Percentiles rank a stretch among this genome's conserved stretches.
Evolutionary conservation across 1,140 invertebrate species (phyloP).

Genomic region (Yoshiicerus persimilis): DNA sequence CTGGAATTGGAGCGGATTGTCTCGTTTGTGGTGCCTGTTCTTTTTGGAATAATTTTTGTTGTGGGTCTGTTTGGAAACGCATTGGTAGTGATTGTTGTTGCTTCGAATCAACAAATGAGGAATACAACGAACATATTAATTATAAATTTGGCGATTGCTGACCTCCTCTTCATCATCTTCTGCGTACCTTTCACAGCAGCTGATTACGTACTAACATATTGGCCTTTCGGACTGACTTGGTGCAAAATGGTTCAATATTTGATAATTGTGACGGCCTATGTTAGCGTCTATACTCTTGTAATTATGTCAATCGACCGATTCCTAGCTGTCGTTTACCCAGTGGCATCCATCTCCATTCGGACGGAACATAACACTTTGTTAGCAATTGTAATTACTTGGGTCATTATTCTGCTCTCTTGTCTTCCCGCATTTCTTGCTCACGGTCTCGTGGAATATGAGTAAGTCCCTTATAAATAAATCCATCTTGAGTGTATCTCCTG

Average conservation of each 20-base stretch:
- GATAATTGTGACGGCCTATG: slow-evolving; percentile 87
- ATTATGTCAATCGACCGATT: slow-evolving; percentile 94
- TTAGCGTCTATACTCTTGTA: slow-evolving; percentile 90
- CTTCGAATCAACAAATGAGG: slow-evolving; percentile 84
- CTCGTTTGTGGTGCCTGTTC: slow-evolving; percentile 74
- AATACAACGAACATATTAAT: slow-evolving; percentile 92
- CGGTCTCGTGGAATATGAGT: slow-evolving; percentile 69
- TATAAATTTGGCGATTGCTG: slow-evolving; percentile 83
- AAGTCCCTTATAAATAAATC: slow-evolving; percentile 53
- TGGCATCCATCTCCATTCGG: slow-evolving; percentile 82
- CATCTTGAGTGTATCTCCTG: too few species aligned
- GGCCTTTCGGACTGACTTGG: slow-evolving; percentile 87
- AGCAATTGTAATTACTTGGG: slow-evolving; percentile 79
- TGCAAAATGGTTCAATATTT: slow-evolving; percentile 84
- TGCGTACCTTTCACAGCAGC: slow-evolving; percentile 92
- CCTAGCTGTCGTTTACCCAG: slow-evolving; percentile 91
- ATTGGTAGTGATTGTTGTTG: slow-evolving; percentile 73
- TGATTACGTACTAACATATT: slow-evolving; percentile 80
- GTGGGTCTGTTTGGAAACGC: slow-evolving; percentile 86
- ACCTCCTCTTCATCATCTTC: slow-evolving; percentile 91
- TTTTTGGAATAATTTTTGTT: slow-evolving; percentile 84
- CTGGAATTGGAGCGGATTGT: slow-evolving; percentile 62
- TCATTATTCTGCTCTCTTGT: slow-evolving; percentile 72
- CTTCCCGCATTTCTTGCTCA: slow-evolving; percentile 77
- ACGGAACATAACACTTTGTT: slow-evolving; percentile 80